Evolutionary conservation across 1,140 invertebrate genomes (phyloP), one percentile per base, ranked within the genome.

Genomic region (Bombyx mandarina): DNA sequence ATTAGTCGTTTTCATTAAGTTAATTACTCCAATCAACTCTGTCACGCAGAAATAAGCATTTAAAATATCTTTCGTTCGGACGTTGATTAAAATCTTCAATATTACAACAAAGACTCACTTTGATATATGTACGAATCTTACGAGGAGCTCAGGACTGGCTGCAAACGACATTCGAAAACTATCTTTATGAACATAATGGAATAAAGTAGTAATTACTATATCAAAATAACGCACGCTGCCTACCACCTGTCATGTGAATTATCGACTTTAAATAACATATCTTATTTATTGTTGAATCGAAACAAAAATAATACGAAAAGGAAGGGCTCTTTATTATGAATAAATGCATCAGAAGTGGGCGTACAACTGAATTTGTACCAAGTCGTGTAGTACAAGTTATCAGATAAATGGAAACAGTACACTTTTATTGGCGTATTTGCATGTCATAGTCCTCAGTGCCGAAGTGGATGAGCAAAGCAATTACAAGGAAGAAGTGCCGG

Each of bases 191-290:
- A 35, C n/a, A 10, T 7, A 9, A 8, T 7, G 26, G 10, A 5
- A 52, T 75, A 73, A 52, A 58, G 77, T 57, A 26, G 54, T 57
- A 63, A 77, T 75, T 77, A 54, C 56, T 61, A 53, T 55, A 54
- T 42, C 54, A 12, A 42, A 8, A 10, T 8, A 45, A 50, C 50
- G 60, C 53, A 62, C 26, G 26, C 69, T 76, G 63, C 79, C 75
- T 82, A 87, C 84, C 84, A 87, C 84, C 84, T 87, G 84, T 87
- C 82, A 84, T 75, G 84, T 87, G 82, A 87, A 82, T 82, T 87
- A 87, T 82, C 79, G 75, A 68, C 79, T 78, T 81, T 82, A 86
- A 86, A 86, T 86, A 86, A 86, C 83, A 82, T 85, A 87, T 87
- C 84, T 87, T 85, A 87, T 87, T 87, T 84, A 87, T 35, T 84